Conservation (phyloP, 1,140 invertebrate genomes). For the Potamilus streckersoni region DNA sequence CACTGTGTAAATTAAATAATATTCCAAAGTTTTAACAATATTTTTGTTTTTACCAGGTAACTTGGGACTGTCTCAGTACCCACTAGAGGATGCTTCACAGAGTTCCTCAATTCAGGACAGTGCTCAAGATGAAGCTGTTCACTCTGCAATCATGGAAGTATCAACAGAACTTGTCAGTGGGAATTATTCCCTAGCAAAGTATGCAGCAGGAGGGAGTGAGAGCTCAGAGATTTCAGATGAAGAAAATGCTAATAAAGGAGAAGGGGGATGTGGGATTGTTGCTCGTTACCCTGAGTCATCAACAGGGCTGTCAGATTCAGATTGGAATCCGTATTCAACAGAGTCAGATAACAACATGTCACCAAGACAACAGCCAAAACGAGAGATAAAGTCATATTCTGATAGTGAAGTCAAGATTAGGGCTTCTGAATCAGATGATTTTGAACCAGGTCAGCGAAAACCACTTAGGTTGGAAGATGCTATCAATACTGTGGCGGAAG, state of each 20-base stretch:
- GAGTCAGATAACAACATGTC: conserved; percentile 42
- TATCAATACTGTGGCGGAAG: too few relatives aligned
- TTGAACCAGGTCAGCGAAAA: too few relatives aligned
- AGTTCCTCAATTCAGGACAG: conserved; percentile 28
- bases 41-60: too few relatives aligned
- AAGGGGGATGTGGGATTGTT: conserved; percentile 24
- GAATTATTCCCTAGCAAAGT: conserved; percentile 33
- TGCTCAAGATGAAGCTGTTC: conserved; percentile 36
- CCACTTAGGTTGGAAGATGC: too few relatives aligned
- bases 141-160: conserved; percentile 43
- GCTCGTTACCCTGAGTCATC: conserved; percentile 45
- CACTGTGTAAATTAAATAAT: too few relatives aligned
- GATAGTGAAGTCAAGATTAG: conserved; percentile 1
- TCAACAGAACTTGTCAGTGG: conserved; percentile 42
- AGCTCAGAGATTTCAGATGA: conserved; percentile 39
- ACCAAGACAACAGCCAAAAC: conserved; percentile 30
- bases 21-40: too few relatives aligned
- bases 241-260: conserved; percentile 11
- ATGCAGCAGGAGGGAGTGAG: conserved; percentile 36
- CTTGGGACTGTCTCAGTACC: too few relatives aligned
- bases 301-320: conserved; percentile 44
- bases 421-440: background rate
- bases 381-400: background rate
- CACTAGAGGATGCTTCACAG: conserved; percentile 12
- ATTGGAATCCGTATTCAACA: conserved; percentile 50